Evolutionary conservation across 1,140 invertebrate species (phyloP).

Genomic region (Bilobella aurantiaca): DNA sequence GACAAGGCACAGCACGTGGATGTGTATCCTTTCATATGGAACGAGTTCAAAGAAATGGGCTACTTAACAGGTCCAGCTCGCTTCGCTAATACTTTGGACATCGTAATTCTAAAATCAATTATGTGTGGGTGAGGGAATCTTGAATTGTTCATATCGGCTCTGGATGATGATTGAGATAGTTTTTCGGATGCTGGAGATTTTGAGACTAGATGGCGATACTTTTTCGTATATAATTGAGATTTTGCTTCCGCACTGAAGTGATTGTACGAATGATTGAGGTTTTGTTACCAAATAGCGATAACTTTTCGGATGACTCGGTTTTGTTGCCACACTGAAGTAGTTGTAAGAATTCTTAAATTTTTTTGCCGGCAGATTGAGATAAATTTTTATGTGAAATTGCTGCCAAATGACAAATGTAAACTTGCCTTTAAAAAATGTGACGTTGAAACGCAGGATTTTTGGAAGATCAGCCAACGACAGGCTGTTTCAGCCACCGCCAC

Average conservation of each 20-base stretch:
- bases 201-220: too few species aligned
- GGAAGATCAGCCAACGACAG: slow-evolving; percentile 72
- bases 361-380: not conserved
- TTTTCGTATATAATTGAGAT: too few species aligned
- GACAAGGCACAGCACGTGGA: slow-evolving; percentile 57
- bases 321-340: too few species aligned
- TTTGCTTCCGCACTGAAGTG: too few species aligned
- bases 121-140: too few species aligned
- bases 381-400: not conserved
- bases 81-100: not conserved
- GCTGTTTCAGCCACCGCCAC: slow-evolving; percentile 82
- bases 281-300: too few species aligned
- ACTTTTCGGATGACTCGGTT: too few species aligned
- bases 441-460: slow-evolving; percentile 61
- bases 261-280: too few species aligned
- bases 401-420: not conserved
- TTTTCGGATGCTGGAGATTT: too few species aligned
- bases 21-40: slow-evolving; percentile 71
- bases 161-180: too few species aligned
- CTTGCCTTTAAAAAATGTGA: not conserved
- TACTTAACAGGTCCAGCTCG: slow-evolving; percentile 46
- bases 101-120: not conserved
- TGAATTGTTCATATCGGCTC: too few species aligned
- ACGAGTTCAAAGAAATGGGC: slow-evolving; percentile 58
- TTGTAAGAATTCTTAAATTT: too few species aligned